phyloP scores from a whole-genome alignment of 92 coral and sea anemone species.

The Scolanthus callimorphus region DNA sequence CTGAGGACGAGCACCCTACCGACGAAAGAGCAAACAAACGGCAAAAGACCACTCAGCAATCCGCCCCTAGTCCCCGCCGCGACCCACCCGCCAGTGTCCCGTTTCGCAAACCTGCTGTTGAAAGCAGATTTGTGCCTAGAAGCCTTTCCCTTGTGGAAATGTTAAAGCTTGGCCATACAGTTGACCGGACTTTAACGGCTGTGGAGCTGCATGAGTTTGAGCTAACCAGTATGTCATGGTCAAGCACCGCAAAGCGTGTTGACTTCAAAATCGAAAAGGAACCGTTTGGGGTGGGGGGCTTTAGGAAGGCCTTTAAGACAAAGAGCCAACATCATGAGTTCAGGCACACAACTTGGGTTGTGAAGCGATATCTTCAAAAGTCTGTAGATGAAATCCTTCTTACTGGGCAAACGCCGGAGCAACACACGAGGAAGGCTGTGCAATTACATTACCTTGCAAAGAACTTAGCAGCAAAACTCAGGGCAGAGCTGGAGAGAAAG shows the following conservation, averaged over 20 bases:
- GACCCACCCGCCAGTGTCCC: too few species aligned
- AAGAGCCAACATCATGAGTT: conserved; percentile 19
- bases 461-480: conserved; percentile 11
- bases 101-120: too few species aligned
- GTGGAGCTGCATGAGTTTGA: conserved; percentile 15
- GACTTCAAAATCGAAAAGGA: conserved; percentile 18
- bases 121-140: too few species aligned
- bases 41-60: too few species aligned
- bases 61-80: too few species aligned
- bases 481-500: conserved; percentile 2
- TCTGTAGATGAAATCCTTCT: neutral
- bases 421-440: conserved; percentile 37
- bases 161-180: neutral
- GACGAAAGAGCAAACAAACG: too few species aligned
- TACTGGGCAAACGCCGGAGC: conserved; percentile 22
- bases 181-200: neutral
- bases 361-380: conserved; percentile 19
- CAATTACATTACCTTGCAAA: conserved; percentile 17
- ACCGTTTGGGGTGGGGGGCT: conserved; percentile 26
- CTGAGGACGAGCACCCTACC: too few species aligned
- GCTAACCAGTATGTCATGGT: conserved; percentile 18
- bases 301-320: conserved; percentile 22
- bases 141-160: neutral
- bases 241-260: neutral
- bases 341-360: conserved; percentile 10